Evolutionary conservation across 2,113 vertebrate genomes (phyloP).

Genomic region (Mormyrus lacerda): DNA sequence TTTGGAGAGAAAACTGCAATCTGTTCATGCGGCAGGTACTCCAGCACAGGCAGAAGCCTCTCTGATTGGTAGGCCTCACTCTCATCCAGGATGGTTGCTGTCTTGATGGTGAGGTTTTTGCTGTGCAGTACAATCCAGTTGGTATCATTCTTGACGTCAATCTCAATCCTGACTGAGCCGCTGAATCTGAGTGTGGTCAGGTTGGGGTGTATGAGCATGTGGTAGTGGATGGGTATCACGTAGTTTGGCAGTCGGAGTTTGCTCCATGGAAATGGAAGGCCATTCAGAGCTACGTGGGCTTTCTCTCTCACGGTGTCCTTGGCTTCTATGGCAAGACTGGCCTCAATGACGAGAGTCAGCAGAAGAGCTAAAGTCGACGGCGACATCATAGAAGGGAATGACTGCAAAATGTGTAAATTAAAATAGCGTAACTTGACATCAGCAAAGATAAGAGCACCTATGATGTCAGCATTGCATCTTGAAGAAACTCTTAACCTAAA

Average conservation of each 20-base stretch:
- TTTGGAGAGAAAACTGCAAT: constrained; percentile 63
- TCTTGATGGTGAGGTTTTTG: constrained; percentile 57
- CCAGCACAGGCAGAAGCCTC: constrained; percentile 58
- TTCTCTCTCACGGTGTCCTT: constrained; percentile 31
- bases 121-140: constrained; percentile 67
- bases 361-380: constrained; percentile 41
- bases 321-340: constrained; percentile 28
- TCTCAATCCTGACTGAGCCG: constrained; percentile 56
- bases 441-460: background rate
- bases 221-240: constrained; percentile 60
- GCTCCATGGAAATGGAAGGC: constrained; percentile 64
- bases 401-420: constrained; percentile 5
- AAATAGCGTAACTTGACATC: background rate
- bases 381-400: constrained; percentile 36
- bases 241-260: constrained; percentile 61
- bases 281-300: constrained; percentile 37
- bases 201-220: constrained; percentile 62
- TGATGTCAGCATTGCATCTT: background rate
- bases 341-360: constrained; percentile 27
- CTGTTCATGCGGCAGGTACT: constrained; percentile 62
- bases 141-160: constrained; percentile 60
- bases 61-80: constrained; percentile 45
- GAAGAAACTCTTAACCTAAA: background rate
- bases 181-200: constrained; percentile 55
- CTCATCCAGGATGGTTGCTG: constrained; percentile 55